Evolutionary conservation across 2,113 vertebrate species (phyloP), one percentile per base, ranked within the genome.

Genomic region (Dendropsophus ebraccatus): DNA sequence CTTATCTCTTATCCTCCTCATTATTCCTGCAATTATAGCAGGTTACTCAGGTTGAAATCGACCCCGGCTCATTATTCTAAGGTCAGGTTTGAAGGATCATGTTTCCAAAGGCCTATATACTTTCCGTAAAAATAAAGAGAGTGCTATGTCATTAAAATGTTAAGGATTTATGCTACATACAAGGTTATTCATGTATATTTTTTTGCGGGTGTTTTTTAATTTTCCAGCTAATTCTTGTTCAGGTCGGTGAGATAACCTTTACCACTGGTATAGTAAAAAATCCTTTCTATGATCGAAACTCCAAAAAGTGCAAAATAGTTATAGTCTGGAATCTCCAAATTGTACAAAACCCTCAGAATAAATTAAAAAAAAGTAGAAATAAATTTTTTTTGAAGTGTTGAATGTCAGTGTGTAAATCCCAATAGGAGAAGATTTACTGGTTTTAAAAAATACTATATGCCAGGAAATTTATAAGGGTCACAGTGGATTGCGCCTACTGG

Each of bases 11-110:
- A 28, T 45, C 35, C 30, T 74, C 35, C 82, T 84, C 82, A 84
- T 84, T 74, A 74, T 84, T 56, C n/a, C 52, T 28, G 35, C 70
- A 84, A 74, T 75, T 84, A 84, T 75, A 60, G 60, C 52, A 75
- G 82, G 82, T 73, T 74, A 83, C 9, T 83, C n/a, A 52, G 52
- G 52, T 41, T 72, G 35, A 84, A 74, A 30, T 58, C 58, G 82
- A 84, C 70, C 50, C 70, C 70, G 41, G 70, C 69, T 84, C 82
- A 74, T 84, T 74, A 84, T 72, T 74, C 52, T 60, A 25, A 60
- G 82, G 82, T 84, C 35, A 75, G 72, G 62, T 54, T 60, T 17
- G 13, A 75, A 75, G 37, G 30, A 41, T 49, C 67, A 74, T 17
- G 23, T 60, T 28, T 83, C 7, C 37, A 75, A 56, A 69, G 17